Evolutionary conservation across 2,888 invertebrate species (phyloP), one percentile per base, ranked within the genome.

Genomic region (Xylota sylvarum): DNA sequence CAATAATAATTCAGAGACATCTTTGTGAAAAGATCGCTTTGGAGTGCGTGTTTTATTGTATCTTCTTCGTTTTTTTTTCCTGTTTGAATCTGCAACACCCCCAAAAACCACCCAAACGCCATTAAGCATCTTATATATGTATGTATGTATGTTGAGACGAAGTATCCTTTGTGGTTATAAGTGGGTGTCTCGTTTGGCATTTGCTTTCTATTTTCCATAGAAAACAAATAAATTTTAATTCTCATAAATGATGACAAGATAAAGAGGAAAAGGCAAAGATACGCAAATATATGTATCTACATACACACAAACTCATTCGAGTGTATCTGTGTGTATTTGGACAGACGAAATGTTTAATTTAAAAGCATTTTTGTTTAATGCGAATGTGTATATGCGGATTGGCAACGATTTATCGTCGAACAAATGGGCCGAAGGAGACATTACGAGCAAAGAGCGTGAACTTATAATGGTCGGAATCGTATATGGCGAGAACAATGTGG

Each of bases 361-460:
- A 70, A 74, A 74, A 56, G 84, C 74, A 74, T 82, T 76, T 64
- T 50, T 70, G 37, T 77, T 83, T 72, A 77, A 64, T 77, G 65
- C 27, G 35, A 50, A 55, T 62, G 46, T 58, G 43, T 77, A 35
- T 60, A 60, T 72, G 62, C 52, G 80, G 56, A 85, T 76, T 80
- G 70, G 70, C 74, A 76, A 70, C 70, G 70, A 85, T 85, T 85
- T 85, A 85, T 85, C 55, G 69, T 35, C n/a, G 70, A 67, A 65
- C 70, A 80, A 85, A 85, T 84, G 84, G 79, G 55, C 62, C 56
- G 43, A 19, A 74, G 69, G 40, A 79, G 55, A 48, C 73, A 62
- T 73, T 74, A 56, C 56, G 52, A 70, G 52, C 52, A 48, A 6
- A 35, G 46, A 64, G 35, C 73, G 48, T 35, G 64, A 64, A 52